Evolutionary conservation across 2,797 vertebrate genomes (phyloP).

Genomic region (Anguilla marmorata): DNA sequence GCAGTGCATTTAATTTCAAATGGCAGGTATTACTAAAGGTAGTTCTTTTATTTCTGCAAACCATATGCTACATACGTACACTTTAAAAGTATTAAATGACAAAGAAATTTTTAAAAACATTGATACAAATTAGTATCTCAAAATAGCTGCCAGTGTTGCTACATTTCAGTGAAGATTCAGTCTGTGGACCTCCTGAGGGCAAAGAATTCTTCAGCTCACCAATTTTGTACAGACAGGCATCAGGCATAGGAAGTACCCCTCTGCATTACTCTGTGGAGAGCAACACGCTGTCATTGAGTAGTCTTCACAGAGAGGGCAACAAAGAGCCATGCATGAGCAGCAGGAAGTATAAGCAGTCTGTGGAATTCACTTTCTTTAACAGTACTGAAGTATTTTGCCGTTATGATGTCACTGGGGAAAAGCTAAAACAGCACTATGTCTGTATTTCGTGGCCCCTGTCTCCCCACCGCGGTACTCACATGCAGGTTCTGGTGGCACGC

Average conservation of each 20-base stretch:
- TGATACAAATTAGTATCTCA: slow-evolving; percentile 2
- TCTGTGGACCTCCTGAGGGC: slow-evolving; percentile 18
- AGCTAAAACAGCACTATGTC: neutral
- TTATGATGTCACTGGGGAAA: neutral
- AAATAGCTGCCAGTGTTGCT: slow-evolving; percentile 64
- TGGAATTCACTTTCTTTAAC: neutral
- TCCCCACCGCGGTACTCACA: slow-evolving; percentile 46
- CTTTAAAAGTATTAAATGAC: neutral
- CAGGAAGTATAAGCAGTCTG: neutral
- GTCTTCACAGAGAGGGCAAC: neutral
- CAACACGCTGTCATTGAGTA: neutral
- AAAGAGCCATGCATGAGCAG: neutral
- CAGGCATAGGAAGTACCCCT: slow-evolving; percentile 67
- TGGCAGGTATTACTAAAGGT: neutral
- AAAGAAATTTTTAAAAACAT: neutral
- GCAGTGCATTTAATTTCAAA: neutral
- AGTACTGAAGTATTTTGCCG: neutral
- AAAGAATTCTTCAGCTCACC: slow-evolving; percentile 31
- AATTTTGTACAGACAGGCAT: slow-evolving; percentile 59
- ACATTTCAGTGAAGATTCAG: slow-evolving; percentile 42
- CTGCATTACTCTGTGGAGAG: slow-evolving; percentile 51
- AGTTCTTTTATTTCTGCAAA: neutral
- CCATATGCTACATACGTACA: neutral
- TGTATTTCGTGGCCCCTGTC: too few species aligned
- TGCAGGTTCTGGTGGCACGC: slow-evolving; percentile 62